Percentiles rank a stretch among this genome's conserved stretches.
These are phyloP conservation scores for Aplysia californica DNA, from an alignment of 1,140 invertebrate species.

Conservation along the genomic window DNA sequence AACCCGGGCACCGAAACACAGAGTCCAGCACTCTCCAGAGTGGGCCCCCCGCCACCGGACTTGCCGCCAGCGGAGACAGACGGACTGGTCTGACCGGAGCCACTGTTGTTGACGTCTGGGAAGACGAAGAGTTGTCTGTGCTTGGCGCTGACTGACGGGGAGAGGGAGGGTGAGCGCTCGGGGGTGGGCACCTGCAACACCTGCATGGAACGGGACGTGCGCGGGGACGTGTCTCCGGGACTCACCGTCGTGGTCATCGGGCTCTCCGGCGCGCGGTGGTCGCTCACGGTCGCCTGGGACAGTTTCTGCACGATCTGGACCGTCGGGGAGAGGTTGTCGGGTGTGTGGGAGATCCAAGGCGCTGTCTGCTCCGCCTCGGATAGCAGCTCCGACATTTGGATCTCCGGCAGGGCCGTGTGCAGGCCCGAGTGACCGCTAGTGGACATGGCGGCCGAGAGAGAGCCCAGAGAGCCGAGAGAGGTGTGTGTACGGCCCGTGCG, in stretches of 20 bases:
- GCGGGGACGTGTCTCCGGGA: constrained; percentile 5
- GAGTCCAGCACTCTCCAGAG: constrained; percentile 15
- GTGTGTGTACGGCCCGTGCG: too few relatives aligned
- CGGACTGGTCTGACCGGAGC: not conserved
- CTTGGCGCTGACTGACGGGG: constrained; percentile 1
- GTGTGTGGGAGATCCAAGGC: constrained; percentile 22
- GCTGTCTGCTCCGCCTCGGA: not conserved
- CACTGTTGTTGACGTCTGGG: not conserved
- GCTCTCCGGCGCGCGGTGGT: not conserved
- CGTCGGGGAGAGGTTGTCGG: constrained; percentile 24
- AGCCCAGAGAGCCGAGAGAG: too few relatives aligned
- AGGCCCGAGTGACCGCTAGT: not conserved
- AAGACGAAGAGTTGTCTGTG: constrained; percentile 22
- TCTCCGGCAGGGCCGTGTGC: constrained; percentile 1
- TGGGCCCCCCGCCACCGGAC: not conserved
- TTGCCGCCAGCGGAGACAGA: not conserved
- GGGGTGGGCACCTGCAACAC: constrained; percentile 19
- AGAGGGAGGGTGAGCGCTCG: constrained; percentile 16
- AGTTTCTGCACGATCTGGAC: constrained; percentile 26
- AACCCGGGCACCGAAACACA: constrained; percentile 11
- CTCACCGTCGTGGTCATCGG: not conserved
- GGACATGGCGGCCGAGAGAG: too few relatives aligned
- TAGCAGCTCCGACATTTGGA: constrained; percentile 16
- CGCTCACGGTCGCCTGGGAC: constrained; percentile 14
- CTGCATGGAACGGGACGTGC: constrained; percentile 1